A percentile compares a stretch with the other conserved stretches of the same genome.
Evolutionary conservation across 2,113 vertebrate species (phyloP).

Genomic region (Butastur rufipennis): DNA sequence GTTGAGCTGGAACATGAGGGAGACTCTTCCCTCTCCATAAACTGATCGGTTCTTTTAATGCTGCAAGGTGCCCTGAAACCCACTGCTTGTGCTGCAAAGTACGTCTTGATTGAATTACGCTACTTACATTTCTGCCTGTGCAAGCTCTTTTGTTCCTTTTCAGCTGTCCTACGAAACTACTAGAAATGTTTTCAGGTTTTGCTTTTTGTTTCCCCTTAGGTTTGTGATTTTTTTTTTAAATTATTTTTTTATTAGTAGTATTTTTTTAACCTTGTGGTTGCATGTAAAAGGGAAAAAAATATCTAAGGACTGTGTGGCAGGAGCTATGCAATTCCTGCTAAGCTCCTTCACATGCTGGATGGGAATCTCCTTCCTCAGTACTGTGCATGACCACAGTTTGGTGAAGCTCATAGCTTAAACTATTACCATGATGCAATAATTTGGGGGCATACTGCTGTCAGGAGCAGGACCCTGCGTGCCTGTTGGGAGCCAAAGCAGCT

Average conservation of each 20-base stretch:
- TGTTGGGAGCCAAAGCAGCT: background rate
- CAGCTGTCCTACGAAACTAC: background rate
- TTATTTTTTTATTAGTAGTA: background rate
- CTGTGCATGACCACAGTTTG: too few relatives aligned
- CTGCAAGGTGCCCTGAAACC: background rate
- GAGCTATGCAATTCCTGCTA: background rate
- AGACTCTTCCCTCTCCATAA: background rate
- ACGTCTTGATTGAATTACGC: background rate
- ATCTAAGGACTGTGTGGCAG: background rate
- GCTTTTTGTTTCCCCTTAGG: background rate
- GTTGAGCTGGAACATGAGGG: background rate
- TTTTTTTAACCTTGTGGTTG: background rate
- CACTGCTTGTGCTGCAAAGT: background rate
- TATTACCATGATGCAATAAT: background rate
- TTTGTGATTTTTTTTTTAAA: too few relatives aligned
- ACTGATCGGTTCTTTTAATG: background rate
- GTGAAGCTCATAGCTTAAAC: background rate
- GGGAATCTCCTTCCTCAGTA: background rate
- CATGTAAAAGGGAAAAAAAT: background rate
- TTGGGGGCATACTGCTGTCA: background rate
- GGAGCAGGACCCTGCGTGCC: background rate
- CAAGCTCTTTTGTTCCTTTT: background rate
- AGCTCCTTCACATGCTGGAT: background rate
- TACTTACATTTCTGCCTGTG: background rate
- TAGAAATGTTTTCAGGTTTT: background rate